Conservation (phyloP, 2,888 invertebrate genomes). For the Lathronympha strigana region DNA sequence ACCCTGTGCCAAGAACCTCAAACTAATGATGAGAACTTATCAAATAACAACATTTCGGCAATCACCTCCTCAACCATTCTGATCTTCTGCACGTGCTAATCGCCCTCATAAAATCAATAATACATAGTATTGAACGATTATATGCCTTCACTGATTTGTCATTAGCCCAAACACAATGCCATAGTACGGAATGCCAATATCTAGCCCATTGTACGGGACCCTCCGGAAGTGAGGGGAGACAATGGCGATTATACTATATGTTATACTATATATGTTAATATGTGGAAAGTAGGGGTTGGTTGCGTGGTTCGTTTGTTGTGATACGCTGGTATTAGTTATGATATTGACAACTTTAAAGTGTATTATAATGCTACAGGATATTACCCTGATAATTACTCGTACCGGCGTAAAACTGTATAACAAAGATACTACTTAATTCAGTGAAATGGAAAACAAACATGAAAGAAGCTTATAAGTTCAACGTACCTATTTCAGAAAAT, state of each 20-base stretch:
- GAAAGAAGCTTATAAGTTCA: no score
- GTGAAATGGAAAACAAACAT: no score
- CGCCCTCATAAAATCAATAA: constrained; percentile 36
- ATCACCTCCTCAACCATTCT: background rate
- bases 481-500: no score
- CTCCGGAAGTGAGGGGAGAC: constrained; percentile 42
- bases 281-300: constrained; percentile 33
- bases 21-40: no score
- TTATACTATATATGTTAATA: constrained; percentile 36
- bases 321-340: constrained; percentile 15
- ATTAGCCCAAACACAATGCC: constrained; percentile 40
- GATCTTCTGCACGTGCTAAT: background rate
- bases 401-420: no score
- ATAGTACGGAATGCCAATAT: constrained; percentile 41
- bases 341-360: background rate
- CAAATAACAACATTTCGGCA: background rate
- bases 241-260: constrained; percentile 34
- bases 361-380: background rate
- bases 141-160: constrained; percentile 39
- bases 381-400: no score
- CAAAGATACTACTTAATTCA: no score
- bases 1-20: no score
- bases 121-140: constrained; percentile 36
- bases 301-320: constrained; percentile 31
- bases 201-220: constrained; percentile 39